A percentile compares a stretch with the other conserved stretches of the same genome.
phyloP scores from a whole-genome alignment of 2,797 vertebrate genomes.

The Coregonus ussuriensis region DNA sequence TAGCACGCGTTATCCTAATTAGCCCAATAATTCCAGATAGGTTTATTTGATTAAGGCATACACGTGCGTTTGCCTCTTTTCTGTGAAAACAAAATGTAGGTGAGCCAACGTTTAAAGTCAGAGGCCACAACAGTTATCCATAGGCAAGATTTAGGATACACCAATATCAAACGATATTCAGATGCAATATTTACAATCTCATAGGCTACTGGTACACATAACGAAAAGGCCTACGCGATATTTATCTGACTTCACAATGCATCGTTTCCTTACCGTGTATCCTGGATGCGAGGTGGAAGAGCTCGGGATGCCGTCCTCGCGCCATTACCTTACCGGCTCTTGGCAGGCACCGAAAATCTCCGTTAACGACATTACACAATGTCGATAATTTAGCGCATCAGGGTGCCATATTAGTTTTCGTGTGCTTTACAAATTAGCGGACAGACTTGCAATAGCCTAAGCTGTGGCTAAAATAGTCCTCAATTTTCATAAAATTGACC shows the following conservation, averaged over 20 bases:
- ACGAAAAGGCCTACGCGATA: background rate
- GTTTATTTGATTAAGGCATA: background rate
- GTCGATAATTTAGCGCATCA: background rate
- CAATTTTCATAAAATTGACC: background rate
- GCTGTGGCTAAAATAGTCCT: background rate
- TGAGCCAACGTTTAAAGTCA: conserved; percentile 25
- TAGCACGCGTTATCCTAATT: no score
- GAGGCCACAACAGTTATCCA: conserved; percentile 16
- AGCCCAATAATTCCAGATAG: no score
- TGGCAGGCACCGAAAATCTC: conserved; percentile 53
- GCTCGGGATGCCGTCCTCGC: conserved; percentile 32
- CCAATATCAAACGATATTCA: background rate
- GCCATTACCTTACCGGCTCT: conserved; percentile 53
- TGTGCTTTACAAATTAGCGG: background rate
- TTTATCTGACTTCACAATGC: background rate
- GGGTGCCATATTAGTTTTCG: background rate
- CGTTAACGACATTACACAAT: background rate
- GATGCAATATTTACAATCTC: background rate
- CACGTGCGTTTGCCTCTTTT: background rate
- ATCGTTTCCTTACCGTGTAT: conserved; percentile 60
- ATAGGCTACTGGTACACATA: background rate
- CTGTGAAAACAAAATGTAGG: conserved; percentile 4
- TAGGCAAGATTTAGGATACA: background rate
- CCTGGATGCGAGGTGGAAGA: conserved; percentile 19
- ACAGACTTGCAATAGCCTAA: background rate